phyloP scores from a whole-genome alignment of 2,888 invertebrate species.

The Euspilapteryx auroguttella region DNA sequence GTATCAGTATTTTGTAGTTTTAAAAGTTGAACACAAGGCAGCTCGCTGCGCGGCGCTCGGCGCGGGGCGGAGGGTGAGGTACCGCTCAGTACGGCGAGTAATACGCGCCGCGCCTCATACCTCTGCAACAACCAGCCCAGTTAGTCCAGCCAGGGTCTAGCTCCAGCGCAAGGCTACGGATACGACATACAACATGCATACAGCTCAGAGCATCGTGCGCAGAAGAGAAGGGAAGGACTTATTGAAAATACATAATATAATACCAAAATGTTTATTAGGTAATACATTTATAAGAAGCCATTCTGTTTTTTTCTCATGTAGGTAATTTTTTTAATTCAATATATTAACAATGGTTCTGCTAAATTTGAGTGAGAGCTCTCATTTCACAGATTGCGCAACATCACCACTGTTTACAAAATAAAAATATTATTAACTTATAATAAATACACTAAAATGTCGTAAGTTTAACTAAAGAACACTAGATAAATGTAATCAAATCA shows the following conservation, averaged over 20 bases:
- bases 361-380: not conserved
- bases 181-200: too few species aligned
- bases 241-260: constrained; percentile 42
- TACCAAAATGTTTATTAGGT: constrained; percentile 38
- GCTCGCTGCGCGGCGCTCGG: too few species aligned
- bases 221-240: constrained; percentile 15
- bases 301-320: constrained; percentile 8
- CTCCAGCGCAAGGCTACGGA: too few species aligned
- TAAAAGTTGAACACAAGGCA: too few species aligned
- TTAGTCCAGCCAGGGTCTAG: too few species aligned
- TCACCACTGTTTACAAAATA: constrained; percentile 4
- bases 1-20: too few species aligned
- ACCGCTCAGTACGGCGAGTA: constrained; percentile 72
- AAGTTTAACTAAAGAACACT: constrained; percentile 2
- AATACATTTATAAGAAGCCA: too few species aligned
- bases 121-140: constrained; percentile 61
- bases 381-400: constrained; percentile 3
- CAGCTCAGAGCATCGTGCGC: constrained; percentile 7
- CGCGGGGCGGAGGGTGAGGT: too few species aligned
- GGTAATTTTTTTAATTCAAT: constrained; percentile 6
- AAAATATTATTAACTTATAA: constrained; percentile 2
- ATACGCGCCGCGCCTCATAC: constrained; percentile 69
- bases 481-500: too few species aligned
- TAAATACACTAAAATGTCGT: constrained; percentile 2
- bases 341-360: constrained; percentile 3